Percentiles rank a stretch among this genome's conserved stretches.
Conservation (phyloP, 2,113 vertebrate species). For the Apteryx owenii region DNA sequence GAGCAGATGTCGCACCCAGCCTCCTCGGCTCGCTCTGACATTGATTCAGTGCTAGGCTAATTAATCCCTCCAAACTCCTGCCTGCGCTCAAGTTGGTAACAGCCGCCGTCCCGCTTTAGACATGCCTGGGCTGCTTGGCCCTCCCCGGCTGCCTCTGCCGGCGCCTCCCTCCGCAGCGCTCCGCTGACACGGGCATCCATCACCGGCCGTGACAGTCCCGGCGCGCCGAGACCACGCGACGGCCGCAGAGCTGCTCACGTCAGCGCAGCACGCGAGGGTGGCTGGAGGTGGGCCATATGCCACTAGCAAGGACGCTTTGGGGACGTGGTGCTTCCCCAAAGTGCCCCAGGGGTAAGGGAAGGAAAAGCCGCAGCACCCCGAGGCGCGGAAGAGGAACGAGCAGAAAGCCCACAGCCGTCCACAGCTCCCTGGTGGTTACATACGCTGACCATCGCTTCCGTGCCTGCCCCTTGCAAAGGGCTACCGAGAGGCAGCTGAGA, state of each 20-base stretch:
- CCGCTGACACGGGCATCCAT: conserved; percentile 20
- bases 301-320: neutral
- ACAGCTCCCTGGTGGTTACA: rapidly evolving
- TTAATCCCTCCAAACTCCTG: conserved; percentile 8
- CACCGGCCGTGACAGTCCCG: neutral
- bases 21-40: neutral
- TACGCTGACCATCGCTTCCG: neutral
- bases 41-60: neutral
- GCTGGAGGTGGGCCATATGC: conserved; percentile 19
- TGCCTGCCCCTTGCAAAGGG: neutral
- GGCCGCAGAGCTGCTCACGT: conserved; percentile 36
- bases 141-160: neutral
- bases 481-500: neutral
- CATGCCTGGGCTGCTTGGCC: neutral
- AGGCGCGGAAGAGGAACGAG: neutral
- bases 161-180: conserved; percentile 17
- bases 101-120: neutral
- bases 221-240: neutral
- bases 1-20: neutral
- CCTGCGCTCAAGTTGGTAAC: neutral
- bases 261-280: neutral
- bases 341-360: neutral
- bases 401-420: neutral
- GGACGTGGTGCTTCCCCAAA: neutral
- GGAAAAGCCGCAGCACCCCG: neutral